Percentiles rank a stretch among this genome's conserved stretches.
Evolutionary conservation across 1,140 invertebrate genomes (phyloP).

Genomic region (Drosophila novamexicana): DNA sequence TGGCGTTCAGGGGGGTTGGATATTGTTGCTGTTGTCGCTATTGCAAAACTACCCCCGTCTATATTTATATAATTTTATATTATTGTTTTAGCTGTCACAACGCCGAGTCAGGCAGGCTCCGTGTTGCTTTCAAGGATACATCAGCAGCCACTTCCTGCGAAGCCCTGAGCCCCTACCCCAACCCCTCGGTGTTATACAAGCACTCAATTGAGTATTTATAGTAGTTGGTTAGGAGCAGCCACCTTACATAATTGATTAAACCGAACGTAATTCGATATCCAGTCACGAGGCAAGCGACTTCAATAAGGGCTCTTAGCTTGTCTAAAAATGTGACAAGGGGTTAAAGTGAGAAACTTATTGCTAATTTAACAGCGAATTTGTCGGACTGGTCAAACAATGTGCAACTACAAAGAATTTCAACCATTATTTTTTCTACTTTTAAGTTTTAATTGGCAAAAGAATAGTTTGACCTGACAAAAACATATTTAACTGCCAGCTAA

Average conservation of each 20-base stretch:
- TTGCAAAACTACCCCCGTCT: constrained; percentile 43
- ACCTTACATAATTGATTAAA: constrained; percentile 46
- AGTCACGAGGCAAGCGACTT: not conserved
- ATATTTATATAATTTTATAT: constrained; percentile 34
- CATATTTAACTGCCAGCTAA: not conserved
- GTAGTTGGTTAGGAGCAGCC: constrained; percentile 9
- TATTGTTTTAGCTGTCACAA: constrained; percentile 21
- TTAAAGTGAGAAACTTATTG: not conserved
- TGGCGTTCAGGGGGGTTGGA: not conserved
- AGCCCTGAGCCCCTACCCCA: not conserved
- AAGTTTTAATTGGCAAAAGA: too few species aligned
- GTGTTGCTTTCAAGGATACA: constrained; percentile 26
- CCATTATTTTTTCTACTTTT: too few species aligned
- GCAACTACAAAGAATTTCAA: not conserved
- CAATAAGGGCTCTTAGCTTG: not conserved
- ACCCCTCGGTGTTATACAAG: not conserved
- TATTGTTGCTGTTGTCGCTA: not conserved
- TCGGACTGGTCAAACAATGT: too few species aligned
- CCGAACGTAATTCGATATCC: constrained; percentile 14
- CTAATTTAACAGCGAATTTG: too few species aligned
- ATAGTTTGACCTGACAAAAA: not conserved
- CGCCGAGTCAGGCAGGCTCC: constrained; percentile 2
- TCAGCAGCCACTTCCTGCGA: constrained; percentile 10
- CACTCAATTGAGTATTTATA: constrained; percentile 35
- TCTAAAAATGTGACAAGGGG: not conserved